These are phyloP conservation scores for Myotis lucifugus DNA, from an alignment of 2,113 vertebrate species.

Conservation along the genomic window DNA sequence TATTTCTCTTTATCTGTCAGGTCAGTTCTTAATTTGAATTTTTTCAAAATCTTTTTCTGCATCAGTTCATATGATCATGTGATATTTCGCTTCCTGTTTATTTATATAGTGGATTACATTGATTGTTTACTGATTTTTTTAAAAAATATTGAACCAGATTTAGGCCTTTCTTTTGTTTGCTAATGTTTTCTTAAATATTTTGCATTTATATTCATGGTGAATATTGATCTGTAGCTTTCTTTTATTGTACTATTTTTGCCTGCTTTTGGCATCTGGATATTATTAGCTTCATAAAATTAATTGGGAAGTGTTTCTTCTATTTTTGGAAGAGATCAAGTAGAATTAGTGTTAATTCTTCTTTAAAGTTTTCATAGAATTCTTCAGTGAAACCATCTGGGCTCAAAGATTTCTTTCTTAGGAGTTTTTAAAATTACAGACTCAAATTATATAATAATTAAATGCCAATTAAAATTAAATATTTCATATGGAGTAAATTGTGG, in stretches of 20 bases:
- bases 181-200: background rate
- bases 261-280: background rate
- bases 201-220: too few relatives aligned
- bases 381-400: background rate
- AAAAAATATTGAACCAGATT: background rate
- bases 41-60: background rate
- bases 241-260: background rate
- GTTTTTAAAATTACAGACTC: background rate
- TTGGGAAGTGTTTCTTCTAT: background rate
- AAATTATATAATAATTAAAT: background rate
- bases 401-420: background rate
- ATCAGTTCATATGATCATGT: background rate
- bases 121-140: background rate
- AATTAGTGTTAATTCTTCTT: background rate
- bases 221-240: background rate
- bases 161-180: background rate
- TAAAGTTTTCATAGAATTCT: background rate
- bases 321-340: background rate
- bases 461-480: background rate
- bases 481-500: background rate
- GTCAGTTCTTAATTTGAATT: background rate
- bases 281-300: background rate
- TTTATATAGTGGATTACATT: background rate
- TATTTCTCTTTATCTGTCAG: background rate
- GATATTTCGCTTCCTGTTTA: background rate